Evolutionary conservation across 1,140 invertebrate genomes (phyloP).

Genomic region (Neuroterus valhalla): DNA sequence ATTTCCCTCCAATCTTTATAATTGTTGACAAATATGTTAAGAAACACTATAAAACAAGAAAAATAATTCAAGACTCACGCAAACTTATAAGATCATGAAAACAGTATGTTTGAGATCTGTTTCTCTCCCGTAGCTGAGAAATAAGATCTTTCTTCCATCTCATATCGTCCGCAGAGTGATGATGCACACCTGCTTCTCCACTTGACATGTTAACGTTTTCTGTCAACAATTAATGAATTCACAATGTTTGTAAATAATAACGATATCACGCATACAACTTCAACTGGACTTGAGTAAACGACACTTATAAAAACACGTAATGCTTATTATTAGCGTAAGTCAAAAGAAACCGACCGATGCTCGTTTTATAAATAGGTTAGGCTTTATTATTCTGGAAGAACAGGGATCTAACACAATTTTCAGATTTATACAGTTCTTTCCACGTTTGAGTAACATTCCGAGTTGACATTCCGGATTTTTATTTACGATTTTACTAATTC

Average conservation of each 20-base stretch:
- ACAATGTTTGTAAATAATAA: conserved; percentile 12
- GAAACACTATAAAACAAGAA: conserved; percentile 32
- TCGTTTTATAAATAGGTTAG: background rate
- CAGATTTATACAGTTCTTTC: conserved; percentile 37
- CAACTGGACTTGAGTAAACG: conserved; percentile 17
- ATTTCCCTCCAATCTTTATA: background rate
- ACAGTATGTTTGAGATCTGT: conserved; percentile 76
- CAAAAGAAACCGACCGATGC: conserved; percentile 33
- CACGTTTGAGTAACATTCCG: conserved; percentile 60
- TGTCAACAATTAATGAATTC: conserved; percentile 26
- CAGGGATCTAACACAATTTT: conserved; percentile 27
- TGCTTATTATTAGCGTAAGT: conserved; percentile 4
- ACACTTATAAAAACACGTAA: conserved; percentile 36
- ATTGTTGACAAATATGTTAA: background rate
- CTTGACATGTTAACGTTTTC: conserved; percentile 57
- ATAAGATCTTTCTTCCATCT: conserved; percentile 78
- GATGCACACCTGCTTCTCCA: conserved; percentile 47
- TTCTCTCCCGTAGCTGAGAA: conserved; percentile 76
- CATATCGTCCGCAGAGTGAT: conserved; percentile 60
- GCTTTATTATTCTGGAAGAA: background rate
- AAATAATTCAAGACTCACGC: conserved; percentile 73
- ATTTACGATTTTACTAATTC: conserved; percentile 60
- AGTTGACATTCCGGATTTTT: conserved; percentile 54
- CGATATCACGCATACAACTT: conserved; percentile 10
- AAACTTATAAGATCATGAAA: conserved; percentile 80